Base-by-base conservation (phyloP, 1,140 invertebrate genomes). In the Neoseiulus cucumeris region DNA sequence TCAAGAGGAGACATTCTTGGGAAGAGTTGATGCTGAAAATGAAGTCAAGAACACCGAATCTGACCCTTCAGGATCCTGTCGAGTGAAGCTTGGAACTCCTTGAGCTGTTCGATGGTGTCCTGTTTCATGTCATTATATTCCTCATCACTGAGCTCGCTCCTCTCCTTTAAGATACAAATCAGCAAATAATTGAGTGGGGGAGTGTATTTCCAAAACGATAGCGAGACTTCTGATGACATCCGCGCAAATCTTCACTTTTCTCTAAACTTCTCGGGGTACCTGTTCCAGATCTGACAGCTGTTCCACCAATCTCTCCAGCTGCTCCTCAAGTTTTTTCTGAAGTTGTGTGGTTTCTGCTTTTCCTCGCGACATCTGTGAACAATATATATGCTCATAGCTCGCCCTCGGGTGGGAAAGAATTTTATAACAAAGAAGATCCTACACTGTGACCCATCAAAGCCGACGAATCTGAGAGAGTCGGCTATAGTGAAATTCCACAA, bases 51-150 rank as follows among this genome's bases (percentile, higher is more conserved):
- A n/a, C n/a, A n/a, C n/a, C n/a, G n/a, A n/a, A n/a, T n/a, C 28
- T 72, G 71, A 64, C 74, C 65, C 73, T 59, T 59, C 25, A 59
- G 51, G 2, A 88, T 79, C 74, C 83, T 82, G 59, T 78, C 77
- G 25, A 88, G 73, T 59, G 82, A 84, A 41, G 80, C 78, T 72
- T 84, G 83, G 67, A 88, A 82, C 74, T 87, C 85, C 71, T 82
- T 80, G 20, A 88, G 73, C 72, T 87, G 85, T 67, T 87, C 85
- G 69, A 85, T 75, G 0, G 85, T 87, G 67, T 87, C 85, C 69
- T 80, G 75, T 74, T 83, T 84, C 18, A 81, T 81, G 74, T 86
- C 84, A 68, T 83, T 79, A 76, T 87, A 88, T 73, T 85, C 85
- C 44, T 79, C 78, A 12, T 72, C 69, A 12, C 83, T 82, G 42